phyloP scores from a whole-genome alignment of 1,140 invertebrate species.

The Diachasma alloeum region DNA sequence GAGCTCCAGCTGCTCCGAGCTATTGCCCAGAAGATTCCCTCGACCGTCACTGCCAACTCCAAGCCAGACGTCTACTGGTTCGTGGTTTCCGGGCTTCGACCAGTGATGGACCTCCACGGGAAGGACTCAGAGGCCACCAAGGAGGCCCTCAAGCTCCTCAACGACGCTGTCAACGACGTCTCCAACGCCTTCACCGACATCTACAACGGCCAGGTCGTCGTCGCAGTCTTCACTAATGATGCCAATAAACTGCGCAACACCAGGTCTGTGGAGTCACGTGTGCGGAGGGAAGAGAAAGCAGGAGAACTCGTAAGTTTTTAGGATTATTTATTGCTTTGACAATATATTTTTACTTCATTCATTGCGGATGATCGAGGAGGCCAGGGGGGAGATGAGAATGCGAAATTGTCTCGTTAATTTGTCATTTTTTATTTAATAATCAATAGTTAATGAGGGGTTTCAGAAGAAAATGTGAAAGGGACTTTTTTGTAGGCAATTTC shows the following conservation, averaged over 20 bases:
- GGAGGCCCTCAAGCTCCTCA: constrained; percentile 74
- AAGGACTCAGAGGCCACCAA: constrained; percentile 71
- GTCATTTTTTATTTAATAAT: no score
- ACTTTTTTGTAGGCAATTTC: no score
- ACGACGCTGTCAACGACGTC: constrained; percentile 67
- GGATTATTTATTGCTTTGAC: background rate
- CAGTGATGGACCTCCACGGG: constrained; percentile 73
- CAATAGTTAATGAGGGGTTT: no score
- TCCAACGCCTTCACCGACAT: constrained; percentile 70
- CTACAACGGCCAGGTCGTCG: constrained; percentile 74
- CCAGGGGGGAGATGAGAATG: no score
- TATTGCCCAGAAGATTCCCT: constrained; percentile 68
- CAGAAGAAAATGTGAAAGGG: no score
- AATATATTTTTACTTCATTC: background rate
- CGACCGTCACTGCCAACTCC: constrained; percentile 65
- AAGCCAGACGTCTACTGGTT: constrained; percentile 75
- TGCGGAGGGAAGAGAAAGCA: constrained; percentile 33
- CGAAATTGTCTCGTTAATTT: no score
- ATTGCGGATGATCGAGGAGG: no score
- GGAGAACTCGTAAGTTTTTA: constrained; percentile 22
- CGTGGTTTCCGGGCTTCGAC: constrained; percentile 69
- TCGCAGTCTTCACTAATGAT: constrained; percentile 73
- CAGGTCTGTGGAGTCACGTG: constrained; percentile 41
- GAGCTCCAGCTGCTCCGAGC: constrained; percentile 71
- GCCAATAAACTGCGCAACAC: constrained; percentile 65